Base-by-base conservation (phyloP, 1,140 invertebrate species). In the Cecropterus lyciades region DNA sequence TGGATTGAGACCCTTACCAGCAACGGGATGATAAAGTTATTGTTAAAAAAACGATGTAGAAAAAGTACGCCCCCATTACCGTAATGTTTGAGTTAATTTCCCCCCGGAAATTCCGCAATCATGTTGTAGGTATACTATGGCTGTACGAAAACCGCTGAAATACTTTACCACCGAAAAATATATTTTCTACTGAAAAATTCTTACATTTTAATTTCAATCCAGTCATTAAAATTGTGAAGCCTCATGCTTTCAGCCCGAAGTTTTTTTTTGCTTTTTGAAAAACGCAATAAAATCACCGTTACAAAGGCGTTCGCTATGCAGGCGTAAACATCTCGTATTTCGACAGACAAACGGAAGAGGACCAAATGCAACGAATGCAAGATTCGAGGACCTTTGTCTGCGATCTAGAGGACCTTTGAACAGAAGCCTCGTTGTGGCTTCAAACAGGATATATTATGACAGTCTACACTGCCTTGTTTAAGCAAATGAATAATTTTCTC, bases 371-470 rank as follows among this genome's bases (percentile, higher is more conserved):
- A 59, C 48, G 20, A 33, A 30, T 33, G 43, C 24, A 14, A 27
- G 48, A 46, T 59, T 46, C 1, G 45, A 59, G 56, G 43, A 59
- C 14, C 10, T 48, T 60, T 30, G 45, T 45, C 42, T 30, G 15
- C 14, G 4, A 11, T 45, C 9, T 13, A 11, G 3, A 30, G 43
- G 20, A 46, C 10, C 15, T 33, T 57, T 57, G 5, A 51, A 7
- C 11, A n/a, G 16, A 16, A 33, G 20, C 42, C 8, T 45, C 20
- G 20, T 46, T 9, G n/a, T 24, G 24, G 27, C 24, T 59, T 33
- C 15, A 16, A 59, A 59, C 30, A 46, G 14, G 43, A 45, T 24
- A 17, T 45, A 7, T 33, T 4, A 10, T 33, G 5, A 9, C 1
- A 33, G n/a, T n/a, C 30, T 7, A 8, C 30, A 33, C 9, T 33